A percentile compares a stretch with the other conserved stretches of the same genome.
Evolutionary conservation across 2,113 vertebrate genomes (phyloP).

Genomic region (Kryptolebias marmoratus): DNA sequence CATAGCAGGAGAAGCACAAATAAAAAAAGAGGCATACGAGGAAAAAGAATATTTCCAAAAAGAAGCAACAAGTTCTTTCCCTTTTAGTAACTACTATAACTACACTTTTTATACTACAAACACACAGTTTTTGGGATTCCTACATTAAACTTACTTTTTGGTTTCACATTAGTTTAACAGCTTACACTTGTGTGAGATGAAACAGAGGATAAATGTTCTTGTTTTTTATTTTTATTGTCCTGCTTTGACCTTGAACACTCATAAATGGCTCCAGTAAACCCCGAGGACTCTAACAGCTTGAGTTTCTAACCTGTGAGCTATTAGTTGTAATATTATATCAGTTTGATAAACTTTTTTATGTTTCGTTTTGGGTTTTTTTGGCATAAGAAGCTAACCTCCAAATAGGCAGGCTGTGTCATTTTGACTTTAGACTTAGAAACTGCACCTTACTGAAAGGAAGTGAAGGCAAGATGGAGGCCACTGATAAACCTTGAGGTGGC

Average conservation of each 20-base stretch:
- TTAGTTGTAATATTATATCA: background rate
- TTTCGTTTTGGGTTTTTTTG: too few relatives aligned
- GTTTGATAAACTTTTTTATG: too few relatives aligned
- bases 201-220: background rate
- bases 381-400: too few relatives aligned
- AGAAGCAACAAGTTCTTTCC: slow-evolving; percentile 52
- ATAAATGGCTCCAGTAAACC: slow-evolving; percentile 14
- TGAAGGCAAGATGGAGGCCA: too few relatives aligned
- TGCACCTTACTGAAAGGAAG: too few relatives aligned
- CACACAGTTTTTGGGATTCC: slow-evolving; percentile 45
- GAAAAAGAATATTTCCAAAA: slow-evolving; percentile 57
- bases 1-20: slow-evolving; percentile 46
- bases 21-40: slow-evolving; percentile 42
- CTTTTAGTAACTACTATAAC: slow-evolving; percentile 57
- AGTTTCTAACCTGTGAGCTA: background rate
- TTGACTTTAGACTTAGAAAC: too few relatives aligned
- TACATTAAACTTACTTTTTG: slow-evolving; percentile 68
- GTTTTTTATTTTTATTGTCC: slow-evolving; percentile 19
- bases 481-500: too few relatives aligned
- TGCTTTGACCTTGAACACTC: slow-evolving; percentile 26
- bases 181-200: slow-evolving; percentile 32
- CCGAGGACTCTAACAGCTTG: slow-evolving; percentile 37
- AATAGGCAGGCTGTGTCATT: too few relatives aligned
- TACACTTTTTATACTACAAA: slow-evolving; percentile 57
- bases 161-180: slow-evolving; percentile 55